Evolutionary conservation across 2,888 invertebrate species (phyloP).

Genomic region (Euplagia quadripunctaria): DNA sequence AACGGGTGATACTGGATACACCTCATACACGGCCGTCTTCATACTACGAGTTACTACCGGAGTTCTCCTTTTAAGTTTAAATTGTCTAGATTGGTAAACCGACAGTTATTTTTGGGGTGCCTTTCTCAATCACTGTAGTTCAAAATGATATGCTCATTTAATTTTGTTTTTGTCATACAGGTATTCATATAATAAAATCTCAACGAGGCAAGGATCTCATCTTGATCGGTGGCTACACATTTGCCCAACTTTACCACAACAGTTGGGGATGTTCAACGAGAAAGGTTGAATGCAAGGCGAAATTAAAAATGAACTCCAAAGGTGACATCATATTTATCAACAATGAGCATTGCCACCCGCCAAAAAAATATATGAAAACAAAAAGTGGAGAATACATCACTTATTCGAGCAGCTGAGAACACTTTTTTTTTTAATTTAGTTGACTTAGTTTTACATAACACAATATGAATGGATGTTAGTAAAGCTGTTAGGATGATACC

Average conservation of each 20-base stretch:
- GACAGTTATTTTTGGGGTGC: neutral
- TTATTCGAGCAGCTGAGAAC: neutral
- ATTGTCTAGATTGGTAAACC: neutral
- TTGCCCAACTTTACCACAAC: slow-evolving; percentile 29
- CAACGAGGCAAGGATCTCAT: slow-evolving; percentile 16
- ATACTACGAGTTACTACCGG: neutral
- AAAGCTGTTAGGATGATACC: too few relatives aligned
- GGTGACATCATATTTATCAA: slow-evolving; percentile 17
- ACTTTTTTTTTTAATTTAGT: neutral
- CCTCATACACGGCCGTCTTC: too few relatives aligned
- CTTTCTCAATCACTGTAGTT: neutral
- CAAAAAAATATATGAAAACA: slow-evolving; percentile 13
- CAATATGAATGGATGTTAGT: neutral
- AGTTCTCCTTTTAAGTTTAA: neutral
- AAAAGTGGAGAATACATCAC: slow-evolving; percentile 1
- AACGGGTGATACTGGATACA: too few relatives aligned
- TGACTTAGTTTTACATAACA: neutral
- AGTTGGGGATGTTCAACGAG: slow-evolving; percentile 62
- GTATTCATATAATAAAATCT: slow-evolving; percentile 16
- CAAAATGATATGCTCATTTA: neutral
- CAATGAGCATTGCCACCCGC: slow-evolving; percentile 27
- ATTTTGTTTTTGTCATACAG: neutral
- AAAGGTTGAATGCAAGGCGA: slow-evolving; percentile 14
- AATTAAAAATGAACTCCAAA: neutral
- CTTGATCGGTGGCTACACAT: slow-evolving; percentile 55